Percentiles rank a stretch among this genome's conserved stretches.
phyloP scores from a whole-genome alignment of 2,113 vertebrate species.

The Canis aureus region DNA sequence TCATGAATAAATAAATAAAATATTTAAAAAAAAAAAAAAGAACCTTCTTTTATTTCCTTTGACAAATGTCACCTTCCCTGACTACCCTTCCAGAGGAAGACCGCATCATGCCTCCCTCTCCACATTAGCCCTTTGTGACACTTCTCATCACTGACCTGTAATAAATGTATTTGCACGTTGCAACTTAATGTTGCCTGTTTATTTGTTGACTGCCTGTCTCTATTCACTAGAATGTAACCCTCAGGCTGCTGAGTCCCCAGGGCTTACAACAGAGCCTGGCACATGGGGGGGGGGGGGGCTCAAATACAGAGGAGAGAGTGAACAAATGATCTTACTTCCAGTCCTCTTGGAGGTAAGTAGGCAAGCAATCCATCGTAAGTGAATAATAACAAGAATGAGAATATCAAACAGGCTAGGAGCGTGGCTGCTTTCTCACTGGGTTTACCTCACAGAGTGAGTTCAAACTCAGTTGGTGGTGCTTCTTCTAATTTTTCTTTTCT shows the following conservation, averaged over 20 bases:
- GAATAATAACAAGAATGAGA: background rate
- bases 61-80: background rate
- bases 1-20: too few relatives aligned
- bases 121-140: background rate
- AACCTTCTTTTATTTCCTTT: slow-evolving; percentile 17
- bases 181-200: background rate
- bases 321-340: background rate
- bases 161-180: background rate
- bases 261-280: background rate
- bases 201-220: background rate
- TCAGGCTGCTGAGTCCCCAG: background rate
- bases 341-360: background rate
- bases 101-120: background rate
- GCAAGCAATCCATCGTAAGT: background rate
- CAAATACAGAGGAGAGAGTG: background rate
- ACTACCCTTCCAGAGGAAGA: background rate
- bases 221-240: background rate
- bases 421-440: background rate
- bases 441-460: background rate
- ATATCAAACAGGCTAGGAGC: background rate
- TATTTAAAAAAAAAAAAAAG: too few relatives aligned
- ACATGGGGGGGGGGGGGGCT: background rate
- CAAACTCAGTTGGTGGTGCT: background rate
- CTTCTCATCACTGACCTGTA: background rate
- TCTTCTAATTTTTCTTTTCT: background rate